Conservation (phyloP, 2,797 vertebrate genomes). For the Phataginus tetradactyla region DNA sequence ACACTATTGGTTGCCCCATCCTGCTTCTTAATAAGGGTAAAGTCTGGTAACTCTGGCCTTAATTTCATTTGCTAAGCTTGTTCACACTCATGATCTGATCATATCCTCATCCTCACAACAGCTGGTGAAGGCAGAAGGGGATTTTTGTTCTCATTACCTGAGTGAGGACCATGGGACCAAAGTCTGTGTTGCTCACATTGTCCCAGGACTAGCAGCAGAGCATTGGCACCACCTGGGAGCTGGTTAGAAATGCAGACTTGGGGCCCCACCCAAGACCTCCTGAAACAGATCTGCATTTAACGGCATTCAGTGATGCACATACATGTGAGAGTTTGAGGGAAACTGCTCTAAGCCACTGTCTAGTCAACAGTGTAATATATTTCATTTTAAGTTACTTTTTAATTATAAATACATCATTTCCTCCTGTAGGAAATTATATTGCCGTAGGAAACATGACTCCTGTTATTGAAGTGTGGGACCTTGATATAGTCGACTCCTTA, state of each 20-base stretch:
- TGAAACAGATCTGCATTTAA: not conserved
- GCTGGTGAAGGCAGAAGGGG: not conserved
- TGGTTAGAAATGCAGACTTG: not conserved
- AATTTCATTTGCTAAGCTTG: not conserved
- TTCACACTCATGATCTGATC: not conserved
- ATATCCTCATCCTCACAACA: not conserved
- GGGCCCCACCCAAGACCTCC: not conserved
- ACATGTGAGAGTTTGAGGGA: not conserved
- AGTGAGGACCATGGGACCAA: not conserved
- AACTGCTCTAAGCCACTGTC: not conserved
- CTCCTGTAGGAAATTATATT: constrained; percentile 91
- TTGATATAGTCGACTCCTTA: constrained; percentile 96
- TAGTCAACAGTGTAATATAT: not conserved
- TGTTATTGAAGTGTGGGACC: constrained; percentile 97
- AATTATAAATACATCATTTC: not conserved
- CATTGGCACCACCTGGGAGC: not conserved
- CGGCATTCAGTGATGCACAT: fast-evolving
- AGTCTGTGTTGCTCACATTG: not conserved
- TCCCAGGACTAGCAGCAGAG: not conserved
- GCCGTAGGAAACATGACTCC: constrained; percentile 99
- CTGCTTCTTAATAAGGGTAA: not conserved
- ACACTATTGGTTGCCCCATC: fast-evolving
- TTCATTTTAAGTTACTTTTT: not conserved
- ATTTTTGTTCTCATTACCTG: not conserved
- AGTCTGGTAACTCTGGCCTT: not conserved